phyloP scores from a whole-genome alignment of 2,888 invertebrate species.

The Gymnosoma rotundatum region DNA sequence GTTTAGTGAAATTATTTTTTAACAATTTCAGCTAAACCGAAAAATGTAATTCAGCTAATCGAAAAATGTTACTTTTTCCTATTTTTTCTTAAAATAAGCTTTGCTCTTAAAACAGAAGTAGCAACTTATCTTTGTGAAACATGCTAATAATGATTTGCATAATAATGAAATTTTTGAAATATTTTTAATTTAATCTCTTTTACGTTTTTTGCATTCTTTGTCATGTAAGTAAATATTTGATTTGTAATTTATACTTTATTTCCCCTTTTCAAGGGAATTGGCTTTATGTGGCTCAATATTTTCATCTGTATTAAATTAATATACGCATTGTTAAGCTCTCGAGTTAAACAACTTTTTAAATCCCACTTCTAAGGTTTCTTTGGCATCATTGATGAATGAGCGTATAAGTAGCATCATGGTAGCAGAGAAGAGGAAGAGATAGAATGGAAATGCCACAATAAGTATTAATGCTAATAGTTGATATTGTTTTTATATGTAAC shows the following conservation, averaged over 20 bases:
- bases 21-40: too few species aligned
- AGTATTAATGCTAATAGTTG: not conserved
- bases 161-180: too few species aligned
- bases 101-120: too few species aligned
- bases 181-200: not conserved
- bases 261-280: conserved; percentile 36
- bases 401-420: not conserved
- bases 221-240: conserved; percentile 15
- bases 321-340: not conserved
- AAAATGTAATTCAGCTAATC: too few species aligned
- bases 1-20: too few species aligned
- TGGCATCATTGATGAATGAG: conserved; percentile 19
- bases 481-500: not conserved
- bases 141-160: too few species aligned
- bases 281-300: conserved; percentile 7
- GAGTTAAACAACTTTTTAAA: conserved; percentile 13
- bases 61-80: too few species aligned
- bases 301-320: not conserved
- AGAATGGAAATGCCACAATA: conserved; percentile 11
- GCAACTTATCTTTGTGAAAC: too few species aligned
- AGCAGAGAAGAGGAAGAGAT: not conserved
- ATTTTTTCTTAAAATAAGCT: too few species aligned
- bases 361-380: conserved; percentile 31
- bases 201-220: not conserved
- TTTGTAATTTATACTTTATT: conserved; percentile 30